These are phyloP conservation scores for Sminthurides aquaticus DNA, from an alignment of 2,888 invertebrate genomes.

Conservation along the genomic window DNA sequence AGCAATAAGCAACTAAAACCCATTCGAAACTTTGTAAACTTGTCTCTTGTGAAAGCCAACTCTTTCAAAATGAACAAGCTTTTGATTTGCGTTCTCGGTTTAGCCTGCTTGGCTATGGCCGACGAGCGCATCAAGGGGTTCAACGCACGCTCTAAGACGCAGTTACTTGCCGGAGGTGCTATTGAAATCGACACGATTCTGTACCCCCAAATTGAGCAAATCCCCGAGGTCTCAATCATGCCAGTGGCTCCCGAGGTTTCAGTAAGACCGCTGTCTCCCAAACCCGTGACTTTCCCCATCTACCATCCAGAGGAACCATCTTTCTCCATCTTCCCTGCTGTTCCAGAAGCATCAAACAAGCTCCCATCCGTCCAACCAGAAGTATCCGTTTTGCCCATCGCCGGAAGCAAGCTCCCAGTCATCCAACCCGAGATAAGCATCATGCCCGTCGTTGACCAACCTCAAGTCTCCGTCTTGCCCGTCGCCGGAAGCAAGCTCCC, in stretches of 20 bases:
- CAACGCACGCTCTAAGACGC: background rate
- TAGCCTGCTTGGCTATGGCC: conserved; percentile 13
- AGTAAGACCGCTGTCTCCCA: background rate
- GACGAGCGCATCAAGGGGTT: conserved; percentile 3
- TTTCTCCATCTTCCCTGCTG: background rate
- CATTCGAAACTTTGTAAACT: too few relatives aligned
- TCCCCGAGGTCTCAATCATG: background rate
- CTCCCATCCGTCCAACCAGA: background rate
- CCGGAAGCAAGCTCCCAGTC: background rate
- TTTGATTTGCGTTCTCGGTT: conserved; percentile 5
- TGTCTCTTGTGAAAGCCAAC: conserved; percentile 6
- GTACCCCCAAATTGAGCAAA: background rate
- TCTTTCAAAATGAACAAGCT: conserved; percentile 8
- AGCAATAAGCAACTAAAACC: too few relatives aligned
- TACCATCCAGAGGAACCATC: background rate
- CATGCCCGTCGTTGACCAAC: background rate
- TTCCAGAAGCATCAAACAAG: too few relatives aligned
- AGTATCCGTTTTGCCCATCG: background rate
- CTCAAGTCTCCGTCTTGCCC: background rate
- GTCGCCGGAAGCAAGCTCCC: background rate
- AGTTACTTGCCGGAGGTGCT: background rate
- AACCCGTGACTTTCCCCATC: conserved; percentile 1
- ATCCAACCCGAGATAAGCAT: conserved; percentile 1
- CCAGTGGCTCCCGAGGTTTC: background rate
- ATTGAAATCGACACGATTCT: conserved; percentile 7